Base-by-base conservation (phyloP, 2,797 vertebrate species). In the Chanos chanos region DNA sequence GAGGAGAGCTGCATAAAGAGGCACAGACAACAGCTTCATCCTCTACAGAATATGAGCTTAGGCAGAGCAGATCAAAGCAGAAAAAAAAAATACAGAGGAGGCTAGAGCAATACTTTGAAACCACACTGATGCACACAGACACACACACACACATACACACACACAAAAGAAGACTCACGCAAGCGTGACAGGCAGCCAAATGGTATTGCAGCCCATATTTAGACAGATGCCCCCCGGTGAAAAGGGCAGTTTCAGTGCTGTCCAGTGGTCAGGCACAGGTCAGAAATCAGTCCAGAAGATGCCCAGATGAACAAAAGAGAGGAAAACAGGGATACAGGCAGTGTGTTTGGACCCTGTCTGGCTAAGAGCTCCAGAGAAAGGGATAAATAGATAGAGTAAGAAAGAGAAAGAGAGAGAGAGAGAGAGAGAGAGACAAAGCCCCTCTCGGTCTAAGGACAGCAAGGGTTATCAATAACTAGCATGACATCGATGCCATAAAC, bases 401-500 rank as follows among this genome's bases (percentile, higher is more conserved):
- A 44, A 12, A 48, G 51, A 8, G 24, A 12, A 22, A 56, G 45
- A 66, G 33, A 41, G 24, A 34, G 13, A 27, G 33, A 12, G 7
- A 24, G 18, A 19, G 12, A 31, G 25, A 24, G 6, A 45, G 22
- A 33, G 37, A 16, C 37, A 12, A 61, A 57, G 53, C 7, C 60
- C 57, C 48, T 70, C 48, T 58, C 25, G 56, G 22, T 41, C 89
- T 92, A 97, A 37, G 92, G 87, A 83, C 97, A 99, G 80, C 97
- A 99, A 43, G 94, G 94, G 85, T 94, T 97, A 85, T 99, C 96
- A 55, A 97, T 92, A 83, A 99, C 94, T 58, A 99, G 83, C 81
- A 94, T 94, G 65, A 95, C 89, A 4, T 99, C 94, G 0, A 97
- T 89, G 41, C 94, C 94, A 0, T 99, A 99, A 48, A 97, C 92